Evolutionary conservation across 2,113 vertebrate species (phyloP).

Genomic region (Ictidomys tridecemlineatus): DNA sequence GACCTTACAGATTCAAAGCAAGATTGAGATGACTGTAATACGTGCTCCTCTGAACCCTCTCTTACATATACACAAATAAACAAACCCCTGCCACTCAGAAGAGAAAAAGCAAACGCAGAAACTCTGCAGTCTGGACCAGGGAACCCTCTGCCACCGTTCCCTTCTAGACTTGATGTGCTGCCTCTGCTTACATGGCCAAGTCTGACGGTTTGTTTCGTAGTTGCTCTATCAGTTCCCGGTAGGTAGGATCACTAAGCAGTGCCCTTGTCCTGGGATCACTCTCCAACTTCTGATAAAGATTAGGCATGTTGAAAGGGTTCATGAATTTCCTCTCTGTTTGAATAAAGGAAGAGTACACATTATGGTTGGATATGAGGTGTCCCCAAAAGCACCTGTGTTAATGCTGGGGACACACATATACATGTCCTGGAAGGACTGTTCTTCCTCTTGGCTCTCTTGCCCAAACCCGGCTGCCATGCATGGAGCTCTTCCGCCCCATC

Average conservation of each 20-base stretch:
- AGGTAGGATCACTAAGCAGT: conserved; percentile 92
- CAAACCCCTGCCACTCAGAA: neutral
- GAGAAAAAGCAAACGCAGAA: neutral
- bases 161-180: rapidly evolving
- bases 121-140: neutral
- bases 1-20: no score
- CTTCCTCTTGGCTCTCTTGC: no score
- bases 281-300: conserved; percentile 94
- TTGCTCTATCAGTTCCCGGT: conserved; percentile 94
- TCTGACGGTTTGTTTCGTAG: conserved; percentile 92
- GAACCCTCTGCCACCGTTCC: rapidly evolving
- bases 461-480: no score
- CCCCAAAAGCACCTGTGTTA: no score
- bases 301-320: conserved; percentile 95
- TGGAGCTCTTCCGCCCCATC: no score
- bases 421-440: no score
- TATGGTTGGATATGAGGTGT: no score
- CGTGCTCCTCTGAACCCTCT: rapidly evolving
- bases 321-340: conserved; percentile 93
- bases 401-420: no score
- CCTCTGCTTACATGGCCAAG: conserved; percentile 91
- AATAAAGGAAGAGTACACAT: neutral
- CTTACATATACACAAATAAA: neutral
- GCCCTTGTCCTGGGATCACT: conserved; percentile 91
- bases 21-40: no score